A percentile compares a stretch with the other conserved stretches of the same genome.
Conservation (phyloP, 1,140 invertebrate genomes). For the Drosophila nikananu region DNA sequence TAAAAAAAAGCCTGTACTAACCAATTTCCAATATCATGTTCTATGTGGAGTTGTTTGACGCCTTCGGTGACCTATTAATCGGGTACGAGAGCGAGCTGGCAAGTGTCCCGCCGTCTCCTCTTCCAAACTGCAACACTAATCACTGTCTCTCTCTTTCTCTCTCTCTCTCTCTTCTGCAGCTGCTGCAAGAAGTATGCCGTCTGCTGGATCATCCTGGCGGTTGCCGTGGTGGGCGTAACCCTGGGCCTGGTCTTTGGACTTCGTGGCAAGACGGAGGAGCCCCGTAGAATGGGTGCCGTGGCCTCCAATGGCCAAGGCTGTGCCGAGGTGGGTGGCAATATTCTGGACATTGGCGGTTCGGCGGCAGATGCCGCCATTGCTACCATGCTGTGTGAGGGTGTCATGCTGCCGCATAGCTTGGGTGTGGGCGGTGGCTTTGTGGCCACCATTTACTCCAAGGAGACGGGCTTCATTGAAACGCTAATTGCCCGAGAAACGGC, state of each 20-base stretch:
- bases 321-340: constrained; percentile 89
- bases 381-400: constrained; percentile 93
- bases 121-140: background rate
- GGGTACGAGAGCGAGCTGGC: constrained; percentile 40
- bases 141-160: background rate
- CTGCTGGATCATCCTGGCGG: constrained; percentile 62
- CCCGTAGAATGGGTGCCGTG: constrained; percentile 88
- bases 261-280: constrained; percentile 19
- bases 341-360: constrained; percentile 91
- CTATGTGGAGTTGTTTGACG: constrained; percentile 35
- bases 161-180: background rate
- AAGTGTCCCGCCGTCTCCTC: constrained; percentile 20
- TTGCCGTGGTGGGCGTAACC: constrained; percentile 55
- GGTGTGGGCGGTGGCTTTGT: constrained; percentile 95
- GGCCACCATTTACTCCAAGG: constrained; percentile 91
- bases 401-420: constrained; percentile 94
- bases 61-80: constrained; percentile 35
- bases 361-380: constrained; percentile 96
- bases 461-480: constrained; percentile 87
- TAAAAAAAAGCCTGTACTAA: background rate
- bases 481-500: constrained; percentile 94
- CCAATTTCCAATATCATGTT: constrained; percentile 5
- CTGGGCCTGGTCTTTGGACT: constrained; percentile 71
- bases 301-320: constrained; percentile 92
- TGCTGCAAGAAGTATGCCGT: constrained; percentile 66